Evolutionary conservation across 1,140 invertebrate species (phyloP).

Genomic region (Zaprionus camerounensis): DNA sequence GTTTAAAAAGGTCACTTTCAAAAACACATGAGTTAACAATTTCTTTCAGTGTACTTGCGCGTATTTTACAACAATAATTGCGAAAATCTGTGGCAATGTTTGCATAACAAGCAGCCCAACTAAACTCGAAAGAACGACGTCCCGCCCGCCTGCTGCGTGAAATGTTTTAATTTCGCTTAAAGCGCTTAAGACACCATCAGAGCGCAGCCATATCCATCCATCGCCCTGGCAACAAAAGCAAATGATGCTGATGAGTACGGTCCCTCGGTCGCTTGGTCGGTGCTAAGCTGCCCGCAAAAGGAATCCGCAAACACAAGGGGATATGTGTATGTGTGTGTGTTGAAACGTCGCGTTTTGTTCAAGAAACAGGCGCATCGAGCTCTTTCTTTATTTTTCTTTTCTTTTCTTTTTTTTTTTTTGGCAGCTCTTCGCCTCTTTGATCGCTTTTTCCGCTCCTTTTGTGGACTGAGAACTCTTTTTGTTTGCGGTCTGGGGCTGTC

Average conservation of each 20-base stretch:
- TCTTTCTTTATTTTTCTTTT: conserved; percentile 15
- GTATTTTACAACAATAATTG: conserved; percentile 37
- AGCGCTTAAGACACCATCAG: conserved; percentile 67
- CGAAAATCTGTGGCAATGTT: conserved; percentile 45
- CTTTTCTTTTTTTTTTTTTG: conserved; percentile 42
- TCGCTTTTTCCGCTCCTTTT: conserved; percentile 81
- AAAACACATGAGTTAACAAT: not conserved
- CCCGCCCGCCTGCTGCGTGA: conserved; percentile 50
- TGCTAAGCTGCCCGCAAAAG: conserved; percentile 65
- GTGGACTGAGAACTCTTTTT: conserved; percentile 63
- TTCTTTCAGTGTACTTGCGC: conserved; percentile 16
- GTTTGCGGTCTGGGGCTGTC: conserved; percentile 55
- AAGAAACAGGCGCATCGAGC: conserved; percentile 31
- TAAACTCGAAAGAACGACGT: conserved; percentile 4
- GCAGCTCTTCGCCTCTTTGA: conserved; percentile 65
- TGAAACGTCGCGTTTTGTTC: conserved; percentile 43
- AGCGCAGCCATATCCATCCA: conserved; percentile 17
- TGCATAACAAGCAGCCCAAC: conserved; percentile 40
- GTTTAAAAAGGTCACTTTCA: not conserved
- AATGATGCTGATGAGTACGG: conserved; percentile 43
- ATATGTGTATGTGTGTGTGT: conserved; percentile 22
- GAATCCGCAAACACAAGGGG: conserved; percentile 35
- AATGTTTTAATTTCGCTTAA: conserved; percentile 77
- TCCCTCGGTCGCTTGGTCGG: conserved; percentile 7
- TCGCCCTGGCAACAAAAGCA: conserved; percentile 55